phyloP scores from a whole-genome alignment of 1,140 invertebrate genomes.

The Dolichoris vasculosae region DNA sequence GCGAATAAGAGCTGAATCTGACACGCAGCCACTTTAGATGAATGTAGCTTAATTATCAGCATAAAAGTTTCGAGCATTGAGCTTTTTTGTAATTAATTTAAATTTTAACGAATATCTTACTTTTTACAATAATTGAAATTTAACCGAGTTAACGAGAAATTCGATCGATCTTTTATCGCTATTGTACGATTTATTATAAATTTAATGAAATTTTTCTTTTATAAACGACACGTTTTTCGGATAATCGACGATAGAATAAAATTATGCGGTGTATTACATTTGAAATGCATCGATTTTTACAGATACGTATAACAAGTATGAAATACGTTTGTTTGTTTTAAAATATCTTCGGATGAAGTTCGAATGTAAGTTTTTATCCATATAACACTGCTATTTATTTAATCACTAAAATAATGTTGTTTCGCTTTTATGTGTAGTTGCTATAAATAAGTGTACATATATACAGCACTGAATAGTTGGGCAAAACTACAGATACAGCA shows the following conservation, averaged over 20 bases:
- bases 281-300: slow-evolving; percentile 47
- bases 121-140: not conserved
- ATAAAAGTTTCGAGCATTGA: slow-evolving; percentile 2
- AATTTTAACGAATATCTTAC: not conserved
- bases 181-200: too few relatives aligned
- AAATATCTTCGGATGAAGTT: slow-evolving; percentile 45
- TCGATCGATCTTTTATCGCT: not conserved
- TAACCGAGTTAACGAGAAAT: not conserved
- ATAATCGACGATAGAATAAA: too few relatives aligned
- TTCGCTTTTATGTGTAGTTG: slow-evolving; percentile 52
- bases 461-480: slow-evolving; percentile 35
- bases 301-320: slow-evolving; percentile 49
- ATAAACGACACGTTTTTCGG: not conserved
- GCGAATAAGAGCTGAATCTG: slow-evolving; percentile 46
- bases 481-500: slow-evolving; percentile 23
- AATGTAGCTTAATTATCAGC: slow-evolving; percentile 46
- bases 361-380: slow-evolving; percentile 50
- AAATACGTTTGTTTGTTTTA: slow-evolving; percentile 50
- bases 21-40: slow-evolving; percentile 40
- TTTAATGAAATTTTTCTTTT: too few relatives aligned
- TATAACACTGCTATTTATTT: slow-evolving; percentile 48
- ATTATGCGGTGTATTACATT: slow-evolving; percentile 37
- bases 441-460: slow-evolving; percentile 41
- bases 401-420: slow-evolving; percentile 40
- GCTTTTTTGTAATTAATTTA: not conserved